Base-by-base conservation (phyloP, 2,888 invertebrate genomes). In the Metalampra italica region DNA sequence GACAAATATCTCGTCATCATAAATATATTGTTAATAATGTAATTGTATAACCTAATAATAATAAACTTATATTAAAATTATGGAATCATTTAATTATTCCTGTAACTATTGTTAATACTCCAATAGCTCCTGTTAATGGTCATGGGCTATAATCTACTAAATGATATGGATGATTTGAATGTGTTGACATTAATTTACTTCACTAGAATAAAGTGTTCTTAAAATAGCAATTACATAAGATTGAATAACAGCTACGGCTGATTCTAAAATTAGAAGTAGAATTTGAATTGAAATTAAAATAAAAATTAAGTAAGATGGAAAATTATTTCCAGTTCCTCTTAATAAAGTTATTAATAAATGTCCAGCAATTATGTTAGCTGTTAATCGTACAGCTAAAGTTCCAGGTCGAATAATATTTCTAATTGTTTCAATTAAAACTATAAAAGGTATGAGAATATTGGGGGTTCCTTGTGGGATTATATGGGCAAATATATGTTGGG, bases 281-380 rank as follows among this genome's bases (percentile, higher is more conserved):
- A 89, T 78, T 91, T 92, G 91, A 43, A 74, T 69, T 36, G 86
- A 42, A 60, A 91, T 59, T 75, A 90, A 68, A 34, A 90, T 47
- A 44, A 71, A 48, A 59, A 83, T 60, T 56, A 81, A 62, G 55
- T 77, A 74, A 48, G 53, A 59, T 3, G 64, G 45, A 59, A 78
- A 57, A 52, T 38, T 66, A 43, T 61, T 55, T 5, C 81, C 77
- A 11, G 74, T 85, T 42, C 69, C 64, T 59, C 91, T 90, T 68
- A 93, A 65, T 61, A 94, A 59, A 1, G 92, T 92, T 89, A 94
- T 75, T 70, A 94, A 59, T 78, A 94, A 70, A 74, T 94, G 93
- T 0, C 93, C 94, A 0, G 94, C 93, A 89, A 94, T 93, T 92
- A 94, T 94, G 88, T 94, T 94, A n/a, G 94, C 94, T 5, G 92